These are phyloP conservation scores for Empis livida DNA, from an alignment of 2,888 invertebrate genomes.

Conservation along the genomic window DNA sequence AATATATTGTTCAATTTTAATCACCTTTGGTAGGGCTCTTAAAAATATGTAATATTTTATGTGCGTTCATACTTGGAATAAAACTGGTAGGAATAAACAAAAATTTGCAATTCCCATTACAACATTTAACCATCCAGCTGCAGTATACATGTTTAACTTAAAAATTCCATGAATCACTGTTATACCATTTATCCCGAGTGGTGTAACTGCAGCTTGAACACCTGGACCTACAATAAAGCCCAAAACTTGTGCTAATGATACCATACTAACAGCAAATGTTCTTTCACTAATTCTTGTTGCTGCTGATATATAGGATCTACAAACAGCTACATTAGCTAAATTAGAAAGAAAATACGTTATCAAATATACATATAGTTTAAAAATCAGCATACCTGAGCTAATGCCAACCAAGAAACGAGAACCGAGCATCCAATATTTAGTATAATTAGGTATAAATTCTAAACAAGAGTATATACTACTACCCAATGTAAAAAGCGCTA, in stretches of 20 bases:
- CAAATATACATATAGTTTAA: background rate
- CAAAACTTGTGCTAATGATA: constrained; percentile 71
- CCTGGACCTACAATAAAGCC: constrained; percentile 81
- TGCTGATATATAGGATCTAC: constrained; percentile 71
- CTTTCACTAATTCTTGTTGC: constrained; percentile 70
- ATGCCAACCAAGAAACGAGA: constrained; percentile 71
- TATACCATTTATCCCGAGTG: constrained; percentile 54
- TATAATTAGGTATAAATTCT: constrained; percentile 50
- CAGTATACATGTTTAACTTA: constrained; percentile 75
- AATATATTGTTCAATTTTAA: no score
- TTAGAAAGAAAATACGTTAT: constrained; percentile 10
- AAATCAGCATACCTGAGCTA: constrained; percentile 52
- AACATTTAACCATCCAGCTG: constrained; percentile 75
- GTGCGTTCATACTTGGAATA: constrained; percentile 44
- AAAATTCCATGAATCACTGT: constrained; percentile 40
- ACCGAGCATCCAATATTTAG: constrained; percentile 60
- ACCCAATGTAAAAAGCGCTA: constrained; percentile 57
- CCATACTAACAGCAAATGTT: constrained; percentile 70
- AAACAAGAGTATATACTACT: constrained; percentile 63
- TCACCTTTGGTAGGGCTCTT: no score
- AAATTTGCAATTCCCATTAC: constrained; percentile 59
- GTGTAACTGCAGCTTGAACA: constrained; percentile 67
- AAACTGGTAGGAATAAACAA: constrained; percentile 56
- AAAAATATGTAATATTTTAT: no score
- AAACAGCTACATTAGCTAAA: constrained; percentile 69